Evolutionary conservation across 1,140 invertebrate genomes (phyloP).

Genomic region (Platyscapa corneri): DNA sequence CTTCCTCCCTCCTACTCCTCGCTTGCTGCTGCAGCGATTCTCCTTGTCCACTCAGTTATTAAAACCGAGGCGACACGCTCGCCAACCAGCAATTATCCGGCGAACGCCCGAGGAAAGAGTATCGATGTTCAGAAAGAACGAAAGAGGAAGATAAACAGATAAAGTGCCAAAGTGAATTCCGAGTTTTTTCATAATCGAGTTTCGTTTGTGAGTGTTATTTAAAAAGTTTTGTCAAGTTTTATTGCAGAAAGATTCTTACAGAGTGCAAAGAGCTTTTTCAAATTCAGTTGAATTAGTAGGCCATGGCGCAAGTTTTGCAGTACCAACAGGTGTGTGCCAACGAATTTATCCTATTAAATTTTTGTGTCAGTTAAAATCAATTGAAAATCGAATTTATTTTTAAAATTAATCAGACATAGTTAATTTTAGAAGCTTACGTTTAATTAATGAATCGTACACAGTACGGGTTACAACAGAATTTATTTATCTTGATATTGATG

Average conservation of each 20-base stretch:
- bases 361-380: neutral
- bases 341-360: neutral
- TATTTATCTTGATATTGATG: too few species aligned
- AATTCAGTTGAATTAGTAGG: neutral
- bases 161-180: neutral
- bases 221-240: too few species aligned
- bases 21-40: slow-evolving; percentile 55
- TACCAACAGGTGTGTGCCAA: slow-evolving; percentile 63
- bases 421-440: too few species aligned
- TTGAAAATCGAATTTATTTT: neutral
- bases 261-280: neutral
- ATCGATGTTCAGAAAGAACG: neutral
- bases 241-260: too few species aligned
- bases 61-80: slow-evolving; percentile 71
- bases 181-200: neutral
- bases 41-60: slow-evolving; percentile 72
- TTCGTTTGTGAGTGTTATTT: too few species aligned
- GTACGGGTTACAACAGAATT: too few species aligned
- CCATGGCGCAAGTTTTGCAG: slow-evolving; percentile 63
- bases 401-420: too few species aligned
- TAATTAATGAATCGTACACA: too few species aligned
- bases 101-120: slow-evolving; percentile 64
- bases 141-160: neutral
- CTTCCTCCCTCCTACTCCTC: slow-evolving; percentile 38
- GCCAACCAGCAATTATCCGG: slow-evolving; percentile 71